Conservation (phyloP, 2,797 vertebrate genomes). For the Falco biarmicus region DNA sequence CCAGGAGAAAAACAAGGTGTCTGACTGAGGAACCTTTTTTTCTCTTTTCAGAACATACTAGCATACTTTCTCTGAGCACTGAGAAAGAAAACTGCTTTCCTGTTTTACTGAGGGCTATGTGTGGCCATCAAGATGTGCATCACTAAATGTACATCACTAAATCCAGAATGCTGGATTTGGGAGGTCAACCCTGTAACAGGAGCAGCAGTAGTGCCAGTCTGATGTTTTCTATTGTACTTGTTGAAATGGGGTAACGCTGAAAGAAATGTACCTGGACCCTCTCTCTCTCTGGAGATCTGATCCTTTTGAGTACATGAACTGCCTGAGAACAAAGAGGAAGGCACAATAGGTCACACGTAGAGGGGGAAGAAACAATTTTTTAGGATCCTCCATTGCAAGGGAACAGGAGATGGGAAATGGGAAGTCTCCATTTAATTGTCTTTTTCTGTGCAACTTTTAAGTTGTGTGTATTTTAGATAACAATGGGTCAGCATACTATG, state of each 20-base stretch:
- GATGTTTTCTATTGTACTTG: not conserved
- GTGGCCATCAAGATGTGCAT: not conserved
- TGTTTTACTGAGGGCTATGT: not conserved
- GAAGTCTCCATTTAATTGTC: not conserved
- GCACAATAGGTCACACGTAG: not conserved
- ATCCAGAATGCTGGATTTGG: not conserved
- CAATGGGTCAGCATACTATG: not conserved
- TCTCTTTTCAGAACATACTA: not conserved
- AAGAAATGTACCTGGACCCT: not conserved
- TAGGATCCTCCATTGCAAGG: not conserved
- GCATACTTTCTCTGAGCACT: not conserved
- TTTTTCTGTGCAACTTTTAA: not conserved
- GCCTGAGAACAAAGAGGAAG: not conserved
- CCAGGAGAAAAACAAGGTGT: not conserved
- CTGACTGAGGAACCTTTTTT: not conserved
- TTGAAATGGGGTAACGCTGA: not conserved
- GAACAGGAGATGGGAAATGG: not conserved
- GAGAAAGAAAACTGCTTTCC: not conserved
- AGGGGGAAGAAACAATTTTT: not conserved
- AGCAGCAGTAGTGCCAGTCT: not conserved
- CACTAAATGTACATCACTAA: not conserved
- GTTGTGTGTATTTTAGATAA: not conserved
- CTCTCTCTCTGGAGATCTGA: not conserved
- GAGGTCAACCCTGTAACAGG: not conserved
- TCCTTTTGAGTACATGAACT: not conserved